A percentile compares a stretch with the other conserved stretches of the same genome.
These are phyloP conservation scores for Lepidurus apus DNA, from an alignment of 1,140 invertebrate species.

Conservation along the genomic window DNA sequence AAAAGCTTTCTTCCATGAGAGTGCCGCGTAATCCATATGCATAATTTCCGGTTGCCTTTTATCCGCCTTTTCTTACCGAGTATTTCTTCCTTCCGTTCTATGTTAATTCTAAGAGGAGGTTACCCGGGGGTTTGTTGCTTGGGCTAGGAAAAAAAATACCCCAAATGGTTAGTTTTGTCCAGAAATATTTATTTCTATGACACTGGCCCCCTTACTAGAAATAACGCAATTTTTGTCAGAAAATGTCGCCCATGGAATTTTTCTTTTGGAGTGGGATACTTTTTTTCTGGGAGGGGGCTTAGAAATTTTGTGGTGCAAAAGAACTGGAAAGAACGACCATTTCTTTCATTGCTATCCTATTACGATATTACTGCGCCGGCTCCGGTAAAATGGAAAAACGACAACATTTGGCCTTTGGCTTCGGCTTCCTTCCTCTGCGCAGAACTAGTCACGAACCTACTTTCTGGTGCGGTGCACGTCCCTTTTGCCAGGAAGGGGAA, in stretches of 20 bases:
- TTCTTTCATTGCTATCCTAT: not conserved
- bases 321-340: not conserved
- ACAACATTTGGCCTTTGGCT: slow-evolving; percentile 3
- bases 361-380: slow-evolving; percentile 9
- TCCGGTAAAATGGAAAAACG: not conserved
- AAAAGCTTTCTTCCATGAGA: not conserved
- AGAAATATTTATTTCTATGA: too few relatives aligned
- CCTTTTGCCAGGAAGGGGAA: not conserved
- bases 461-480: not conserved
- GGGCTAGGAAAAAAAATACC: too few relatives aligned
- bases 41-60: slow-evolving; percentile 2
- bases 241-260: not conserved
- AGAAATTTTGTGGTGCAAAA: not conserved
- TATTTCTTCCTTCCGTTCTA: not conserved
- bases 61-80: not conserved
- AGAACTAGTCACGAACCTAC: not conserved
- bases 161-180: too few relatives aligned
- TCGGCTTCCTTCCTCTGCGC: slow-evolving; percentile 8
- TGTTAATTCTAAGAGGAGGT: not conserved
- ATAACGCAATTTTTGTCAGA: not conserved
- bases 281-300: not conserved
- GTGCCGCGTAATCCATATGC: not conserved
- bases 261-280: not conserved
- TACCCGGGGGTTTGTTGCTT: too few relatives aligned
- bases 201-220: not conserved